Percentiles rank a stretch among this genome's conserved stretches.
phyloP scores from a whole-genome alignment of 2,797 vertebrate genomes.

The Atherinosoma microstoma region DNA sequence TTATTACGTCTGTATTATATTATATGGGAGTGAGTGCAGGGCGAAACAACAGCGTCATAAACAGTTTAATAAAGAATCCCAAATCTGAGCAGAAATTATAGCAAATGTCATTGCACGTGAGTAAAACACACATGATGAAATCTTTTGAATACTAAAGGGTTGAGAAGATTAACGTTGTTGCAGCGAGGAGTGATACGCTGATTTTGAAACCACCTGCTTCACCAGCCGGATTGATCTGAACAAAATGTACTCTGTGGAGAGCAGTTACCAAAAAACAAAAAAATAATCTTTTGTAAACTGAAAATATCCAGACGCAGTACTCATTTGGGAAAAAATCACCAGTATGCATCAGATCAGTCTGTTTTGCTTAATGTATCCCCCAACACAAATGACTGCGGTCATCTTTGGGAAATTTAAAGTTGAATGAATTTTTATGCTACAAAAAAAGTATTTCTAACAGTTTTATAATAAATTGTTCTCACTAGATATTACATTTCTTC shows the following conservation, averaged over 20 bases:
- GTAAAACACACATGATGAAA: not conserved
- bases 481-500: no score
- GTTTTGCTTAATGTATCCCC: not conserved
- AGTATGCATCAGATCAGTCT: not conserved
- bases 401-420: no score
- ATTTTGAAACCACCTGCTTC: not conserved
- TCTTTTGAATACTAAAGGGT: not conserved
- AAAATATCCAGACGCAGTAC: not conserved
- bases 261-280: not conserved
- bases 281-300: not conserved
- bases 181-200: not conserved
- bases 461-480: no score
- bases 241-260: not conserved
- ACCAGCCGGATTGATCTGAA: not conserved
- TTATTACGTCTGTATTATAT: not conserved
- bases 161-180: not conserved
- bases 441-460: no score
- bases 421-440: no score
- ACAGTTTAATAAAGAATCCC: not conserved
- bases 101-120: not conserved
- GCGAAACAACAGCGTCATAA: not conserved
- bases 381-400: not conserved
- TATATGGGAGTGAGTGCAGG: not conserved
- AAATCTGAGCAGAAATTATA: not conserved
- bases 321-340: not conserved